Conservation (phyloP, 2,113 vertebrate genomes). For the Oophaga pumilio region DNA sequence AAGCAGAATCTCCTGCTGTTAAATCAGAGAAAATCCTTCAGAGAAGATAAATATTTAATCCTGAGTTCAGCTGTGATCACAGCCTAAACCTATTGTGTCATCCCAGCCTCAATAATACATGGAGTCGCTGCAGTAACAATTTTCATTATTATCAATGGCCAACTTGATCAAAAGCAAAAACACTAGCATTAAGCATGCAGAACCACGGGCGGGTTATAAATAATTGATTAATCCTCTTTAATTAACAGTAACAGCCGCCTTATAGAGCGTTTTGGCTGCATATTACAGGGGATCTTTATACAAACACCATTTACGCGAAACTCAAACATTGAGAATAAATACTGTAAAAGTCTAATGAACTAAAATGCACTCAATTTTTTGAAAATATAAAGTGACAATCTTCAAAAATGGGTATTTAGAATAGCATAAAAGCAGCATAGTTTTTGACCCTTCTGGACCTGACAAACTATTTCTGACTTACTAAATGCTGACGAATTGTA, state of each 20-base stretch:
- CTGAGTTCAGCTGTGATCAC: slow-evolving; percentile 21
- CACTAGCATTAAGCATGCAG: not conserved
- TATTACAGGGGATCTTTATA: not conserved
- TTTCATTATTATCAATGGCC: slow-evolving; percentile 11
- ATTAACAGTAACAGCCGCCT: slow-evolving; percentile 23
- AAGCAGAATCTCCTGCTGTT: not conserved
- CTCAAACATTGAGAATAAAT: not conserved
- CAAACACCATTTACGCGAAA: not conserved
- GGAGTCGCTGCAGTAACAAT: slow-evolving; percentile 14
- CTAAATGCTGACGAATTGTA: not conserved
- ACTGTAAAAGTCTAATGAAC: not conserved
- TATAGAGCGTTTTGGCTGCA: not conserved
- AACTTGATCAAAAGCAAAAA: slow-evolving; percentile 21
- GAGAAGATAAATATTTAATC: slow-evolving; percentile 29
- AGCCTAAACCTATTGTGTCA: slow-evolving; percentile 18
- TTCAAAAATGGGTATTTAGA: not conserved
- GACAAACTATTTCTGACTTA: not conserved
- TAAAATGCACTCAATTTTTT: not conserved
- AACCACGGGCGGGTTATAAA: slow-evolving; percentile 8
- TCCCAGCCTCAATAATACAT: slow-evolving; percentile 18
- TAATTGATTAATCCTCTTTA: slow-evolving; percentile 44
- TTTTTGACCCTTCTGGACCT: not conserved
- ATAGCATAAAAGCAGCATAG: too few species aligned
- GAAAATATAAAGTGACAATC: not conserved
- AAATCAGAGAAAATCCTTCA: not conserved